Percentiles rank a stretch among this genome's conserved stretches.
phyloP scores from a whole-genome alignment of 2,888 invertebrate genomes.

The Gasteruption jaculator region DNA sequence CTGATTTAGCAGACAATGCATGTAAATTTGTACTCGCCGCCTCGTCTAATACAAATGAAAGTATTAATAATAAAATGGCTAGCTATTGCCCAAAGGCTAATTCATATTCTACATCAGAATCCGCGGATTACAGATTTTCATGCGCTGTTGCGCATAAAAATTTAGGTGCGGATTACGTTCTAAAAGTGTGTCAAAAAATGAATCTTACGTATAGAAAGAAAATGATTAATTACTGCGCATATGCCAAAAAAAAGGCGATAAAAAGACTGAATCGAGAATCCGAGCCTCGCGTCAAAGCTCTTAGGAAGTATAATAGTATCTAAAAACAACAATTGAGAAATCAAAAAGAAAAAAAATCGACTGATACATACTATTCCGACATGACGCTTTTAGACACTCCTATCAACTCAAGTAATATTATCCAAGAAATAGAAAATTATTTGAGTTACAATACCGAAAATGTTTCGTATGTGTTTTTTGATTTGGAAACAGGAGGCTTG shows the following conservation, averaged over 20 bases:
- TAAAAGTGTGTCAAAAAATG: not conserved
- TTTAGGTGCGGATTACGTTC: conserved; percentile 6
- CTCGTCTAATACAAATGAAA: conserved; percentile 20
- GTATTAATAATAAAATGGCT: conserved; percentile 16
- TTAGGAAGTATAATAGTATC: conserved; percentile 5
- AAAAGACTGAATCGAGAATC: not conserved
- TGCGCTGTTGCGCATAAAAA: too few relatives aligned
- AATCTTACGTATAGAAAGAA: not conserved
- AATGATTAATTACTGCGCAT: not conserved
- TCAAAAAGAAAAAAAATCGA: conserved; percentile 1
- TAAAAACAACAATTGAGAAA: conserved; percentile 10
- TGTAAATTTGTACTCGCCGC: conserved; percentile 16
- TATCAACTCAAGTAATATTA: not conserved
- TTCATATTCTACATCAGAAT: conserved; percentile 16
- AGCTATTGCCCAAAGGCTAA: conserved; percentile 15
- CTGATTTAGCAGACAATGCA: conserved; percentile 12
- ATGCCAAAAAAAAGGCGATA: not conserved
- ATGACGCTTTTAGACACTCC: conserved; percentile 8
- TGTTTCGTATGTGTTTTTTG: conserved; percentile 11
- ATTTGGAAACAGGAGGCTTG: conserved; percentile 14
- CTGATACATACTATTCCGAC: conserved; percentile 7
- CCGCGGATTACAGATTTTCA: conserved; percentile 11
- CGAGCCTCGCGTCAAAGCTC: not conserved
- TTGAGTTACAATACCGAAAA: not conserved
- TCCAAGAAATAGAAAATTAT: not conserved